These are phyloP conservation scores for Hypomecis atomaria DNA, from an alignment of 2,888 invertebrate species.

Conservation along the genomic window DNA sequence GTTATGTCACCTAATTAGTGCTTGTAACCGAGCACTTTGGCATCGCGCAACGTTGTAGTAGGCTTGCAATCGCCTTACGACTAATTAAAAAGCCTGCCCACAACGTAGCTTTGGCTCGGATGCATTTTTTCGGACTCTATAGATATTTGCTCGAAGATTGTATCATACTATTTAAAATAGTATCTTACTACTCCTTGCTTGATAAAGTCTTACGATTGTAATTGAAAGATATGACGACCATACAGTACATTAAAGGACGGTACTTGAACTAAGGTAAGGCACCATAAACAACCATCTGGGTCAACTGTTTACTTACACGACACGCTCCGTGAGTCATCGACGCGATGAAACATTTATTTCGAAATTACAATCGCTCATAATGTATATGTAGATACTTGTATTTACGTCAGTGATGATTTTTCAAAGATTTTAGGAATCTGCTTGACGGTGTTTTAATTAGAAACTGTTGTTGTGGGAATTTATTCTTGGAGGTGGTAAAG, in stretches of 20 bases:
- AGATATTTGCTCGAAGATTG: too few species aligned
- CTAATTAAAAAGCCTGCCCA: too few species aligned
- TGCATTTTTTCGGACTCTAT: too few species aligned
- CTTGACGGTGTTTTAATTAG: conserved; percentile 21
- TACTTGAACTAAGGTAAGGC: conserved; percentile 33
- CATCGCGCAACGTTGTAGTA: too few species aligned
- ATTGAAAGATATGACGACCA: neutral
- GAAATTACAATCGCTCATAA: conserved; percentile 45
- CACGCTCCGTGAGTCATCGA: conserved; percentile 59
- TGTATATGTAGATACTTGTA: neutral
- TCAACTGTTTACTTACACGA: conserved; percentile 65
- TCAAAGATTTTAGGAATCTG: conserved; percentile 30
- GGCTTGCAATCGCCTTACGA: too few species aligned
- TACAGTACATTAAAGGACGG: neutral
- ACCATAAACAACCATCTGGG: conserved; percentile 57
- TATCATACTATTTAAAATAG: too few species aligned
- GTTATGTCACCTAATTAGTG: too few species aligned
- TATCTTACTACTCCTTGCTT: too few species aligned
- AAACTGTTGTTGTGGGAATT: conserved; percentile 11
- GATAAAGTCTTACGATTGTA: conserved; percentile 1
- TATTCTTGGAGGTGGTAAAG: neutral
- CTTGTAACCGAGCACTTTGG: too few species aligned
- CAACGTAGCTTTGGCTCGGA: too few species aligned
- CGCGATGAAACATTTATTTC: conserved; percentile 51
- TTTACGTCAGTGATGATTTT: conserved; percentile 22